Base-by-base conservation (phyloP, 2,888 invertebrate genomes). In the Tuta absoluta region DNA sequence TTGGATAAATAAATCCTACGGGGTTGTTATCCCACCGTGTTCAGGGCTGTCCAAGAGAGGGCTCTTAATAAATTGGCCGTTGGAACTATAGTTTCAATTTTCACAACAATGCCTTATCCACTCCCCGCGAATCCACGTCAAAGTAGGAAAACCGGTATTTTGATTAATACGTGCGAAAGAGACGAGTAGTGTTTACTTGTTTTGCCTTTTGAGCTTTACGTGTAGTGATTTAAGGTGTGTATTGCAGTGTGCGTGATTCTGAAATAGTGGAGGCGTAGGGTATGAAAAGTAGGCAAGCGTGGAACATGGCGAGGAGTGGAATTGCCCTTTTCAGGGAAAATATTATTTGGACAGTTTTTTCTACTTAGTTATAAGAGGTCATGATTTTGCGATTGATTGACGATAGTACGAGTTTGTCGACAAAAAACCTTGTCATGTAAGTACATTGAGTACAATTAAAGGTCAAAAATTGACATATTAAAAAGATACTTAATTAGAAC, bases 91-190 rank as follows among this genome's bases (percentile, higher is more conserved):
- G 87, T 90, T 91, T 90, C 91, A 91, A 91, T 91, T 91, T 91
- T 85, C 84, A 81, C 88, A 88, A 91, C 91, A 91, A 91, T 90
- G 81, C 89, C 90, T 89, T 91, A 91, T 90, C 91, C 91, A 91
- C 90, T 90, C 88, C 86, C 90, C 85, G 83, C 85, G 85, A 89
- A 86, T 89, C 89, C 79, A 87, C 87, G 91, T 91, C 91, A 91
- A 91, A 90, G 89, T 88, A 86, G 87, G 66, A 87, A 85, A 86
- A 86, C 87, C 85, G 80, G 85, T 89, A 89, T 91, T 91, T 90
- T 91, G 91, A 91, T 91, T 91, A 91, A 91, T 91, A 89, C 85
- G 89, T 84, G 88, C 78, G 87, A 91, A 87, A 90, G 89, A 89
- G 91, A 91, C 80, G 81, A 85, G 85, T 85, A 85, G 83, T 85